Evolutionary conservation across 2,888 invertebrate species (phyloP).

Genomic region (Rotaria socialis): DNA sequence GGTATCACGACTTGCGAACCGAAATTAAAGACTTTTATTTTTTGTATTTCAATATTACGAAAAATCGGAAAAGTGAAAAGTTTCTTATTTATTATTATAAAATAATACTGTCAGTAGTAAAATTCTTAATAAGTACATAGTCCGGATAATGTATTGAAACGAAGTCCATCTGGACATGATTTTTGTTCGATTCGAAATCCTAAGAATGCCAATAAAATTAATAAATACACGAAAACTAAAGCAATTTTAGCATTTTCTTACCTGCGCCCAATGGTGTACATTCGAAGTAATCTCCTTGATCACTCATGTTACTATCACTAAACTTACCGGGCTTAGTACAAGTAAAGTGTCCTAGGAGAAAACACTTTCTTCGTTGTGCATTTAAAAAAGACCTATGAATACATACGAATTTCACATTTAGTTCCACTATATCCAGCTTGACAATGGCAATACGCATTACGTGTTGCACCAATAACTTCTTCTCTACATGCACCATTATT

Average conservation of each 20-base stretch:
- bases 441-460: not conserved
- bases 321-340: not conserved
- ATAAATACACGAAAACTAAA: not conserved
- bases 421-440: not conserved
- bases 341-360: not conserved
- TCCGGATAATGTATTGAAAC: not conserved
- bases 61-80: no score
- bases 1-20: no score
- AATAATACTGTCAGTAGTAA: no score
- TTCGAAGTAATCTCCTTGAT: not conserved
- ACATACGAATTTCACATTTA: not conserved
- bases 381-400: not conserved
- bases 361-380: not conserved
- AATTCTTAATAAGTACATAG: not conserved
- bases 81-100: no score
- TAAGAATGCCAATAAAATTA: not conserved
- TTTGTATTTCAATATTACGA: no score
- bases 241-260: not conserved
- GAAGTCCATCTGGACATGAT: not conserved
- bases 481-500: not conserved
- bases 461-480: not conserved
- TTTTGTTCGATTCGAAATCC: not conserved
- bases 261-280: not conserved
- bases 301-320: not conserved
- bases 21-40: no score